A percentile compares a stretch with the other conserved stretches of the same genome.
Evolutionary conservation across 2,888 invertebrate genomes (phyloP).

Genomic region (Unio delphinus): DNA sequence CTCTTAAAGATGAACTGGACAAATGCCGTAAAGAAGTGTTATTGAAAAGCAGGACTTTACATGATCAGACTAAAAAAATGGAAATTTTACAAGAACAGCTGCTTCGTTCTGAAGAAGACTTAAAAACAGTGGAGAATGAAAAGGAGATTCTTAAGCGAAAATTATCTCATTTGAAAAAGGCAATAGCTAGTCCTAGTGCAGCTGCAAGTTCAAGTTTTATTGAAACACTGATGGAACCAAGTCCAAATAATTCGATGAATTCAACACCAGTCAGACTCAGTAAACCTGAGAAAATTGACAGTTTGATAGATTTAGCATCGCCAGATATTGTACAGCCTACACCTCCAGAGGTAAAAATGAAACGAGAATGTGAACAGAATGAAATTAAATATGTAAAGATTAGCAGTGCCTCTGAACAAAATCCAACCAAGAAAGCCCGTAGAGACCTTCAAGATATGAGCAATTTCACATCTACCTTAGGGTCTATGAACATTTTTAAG

Average conservation of each 20-base stretch:
- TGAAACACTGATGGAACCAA: constrained; percentile 45
- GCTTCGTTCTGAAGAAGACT: constrained; percentile 53
- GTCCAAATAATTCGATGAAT: constrained; percentile 33
- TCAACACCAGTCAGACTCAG: constrained; percentile 38
- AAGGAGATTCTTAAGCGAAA: constrained; percentile 40
- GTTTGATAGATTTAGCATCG: constrained; percentile 23
- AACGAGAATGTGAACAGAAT: constrained; percentile 30
- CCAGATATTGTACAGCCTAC: neutral
- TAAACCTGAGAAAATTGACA: constrained; percentile 12
- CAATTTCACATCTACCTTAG: constrained; percentile 19
- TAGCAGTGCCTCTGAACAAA: constrained; percentile 39
- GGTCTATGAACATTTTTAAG: constrained; percentile 55
- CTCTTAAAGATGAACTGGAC: constrained; percentile 49
- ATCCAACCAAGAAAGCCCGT: constrained; percentile 31
- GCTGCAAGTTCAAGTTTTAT: constrained; percentile 45
- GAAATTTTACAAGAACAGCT: constrained; percentile 39
- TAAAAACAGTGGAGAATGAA: constrained; percentile 48
- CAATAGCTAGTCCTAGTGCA: constrained; percentile 34
- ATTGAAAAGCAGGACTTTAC: constrained; percentile 33
- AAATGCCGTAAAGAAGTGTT: constrained; percentile 42
- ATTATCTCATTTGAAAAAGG: constrained; percentile 35
- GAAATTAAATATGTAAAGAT: constrained; percentile 51
- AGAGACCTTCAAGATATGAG: constrained; percentile 20
- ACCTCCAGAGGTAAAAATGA: neutral
- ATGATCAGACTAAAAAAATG: constrained; percentile 36